These are phyloP conservation scores for Phymorhynchus buccinoides DNA, from an alignment of 1,140 invertebrate species.

Conservation along the genomic window DNA sequence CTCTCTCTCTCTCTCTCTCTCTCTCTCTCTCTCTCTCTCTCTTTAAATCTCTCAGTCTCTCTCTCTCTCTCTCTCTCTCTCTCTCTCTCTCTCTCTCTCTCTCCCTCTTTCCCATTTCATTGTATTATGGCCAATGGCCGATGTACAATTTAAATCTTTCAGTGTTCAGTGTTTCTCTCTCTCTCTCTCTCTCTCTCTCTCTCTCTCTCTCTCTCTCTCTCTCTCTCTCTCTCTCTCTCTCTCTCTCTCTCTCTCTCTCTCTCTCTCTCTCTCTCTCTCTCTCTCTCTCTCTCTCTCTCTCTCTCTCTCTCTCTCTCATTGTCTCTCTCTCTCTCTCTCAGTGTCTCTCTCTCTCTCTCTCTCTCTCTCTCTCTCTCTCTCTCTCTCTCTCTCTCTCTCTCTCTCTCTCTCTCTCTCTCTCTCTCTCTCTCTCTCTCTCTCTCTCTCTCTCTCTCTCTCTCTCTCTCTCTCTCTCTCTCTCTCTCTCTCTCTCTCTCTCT, in stretches of 20 bases:
- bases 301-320: neutral
- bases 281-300: neutral
- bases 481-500: neutral
- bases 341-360: neutral
- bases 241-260: neutral
- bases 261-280: neutral
- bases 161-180: neutral
- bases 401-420: neutral
- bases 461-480: neutral
- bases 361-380: neutral
- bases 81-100: conserved; percentile 28
- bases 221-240: neutral
- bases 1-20: conserved; percentile 25
- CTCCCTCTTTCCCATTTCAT: neutral
- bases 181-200: too few relatives aligned
- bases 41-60: too few relatives aligned
- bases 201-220: neutral
- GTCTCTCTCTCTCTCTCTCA: neutral
- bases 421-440: neutral
- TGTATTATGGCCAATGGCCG: too few relatives aligned
- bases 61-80: conserved; percentile 23
- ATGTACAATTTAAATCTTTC: too few relatives aligned
- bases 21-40: neutral
- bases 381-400: neutral
- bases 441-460: neutral